phyloP scores from a whole-genome alignment of 2,113 vertebrate genomes.

The Saguinus midas region DNA sequence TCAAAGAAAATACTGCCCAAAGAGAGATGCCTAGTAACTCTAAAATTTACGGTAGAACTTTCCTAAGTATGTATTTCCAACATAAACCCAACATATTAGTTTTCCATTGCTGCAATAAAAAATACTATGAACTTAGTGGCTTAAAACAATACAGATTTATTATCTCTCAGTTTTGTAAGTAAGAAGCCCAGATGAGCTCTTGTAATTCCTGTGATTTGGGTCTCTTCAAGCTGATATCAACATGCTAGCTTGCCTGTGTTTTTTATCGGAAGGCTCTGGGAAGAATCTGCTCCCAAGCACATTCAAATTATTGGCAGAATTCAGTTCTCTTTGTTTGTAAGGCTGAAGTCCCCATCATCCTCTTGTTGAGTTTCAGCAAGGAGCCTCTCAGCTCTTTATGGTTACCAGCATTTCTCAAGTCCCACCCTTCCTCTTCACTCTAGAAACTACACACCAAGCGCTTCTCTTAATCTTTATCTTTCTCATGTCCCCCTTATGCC shows the following conservation, averaged over 20 bases:
- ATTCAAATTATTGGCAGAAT: not conserved
- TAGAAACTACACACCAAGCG: not conserved
- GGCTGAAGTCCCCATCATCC: not conserved
- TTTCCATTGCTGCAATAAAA: not conserved
- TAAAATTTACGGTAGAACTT: not conserved
- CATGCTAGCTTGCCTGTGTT: not conserved
- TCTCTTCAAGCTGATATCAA: not conserved
- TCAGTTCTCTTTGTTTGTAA: not conserved
- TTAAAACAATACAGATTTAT: not conserved
- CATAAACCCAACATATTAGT: not conserved
- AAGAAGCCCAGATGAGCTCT: not conserved
- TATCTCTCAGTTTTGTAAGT: not conserved
- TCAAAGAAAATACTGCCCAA: not conserved
- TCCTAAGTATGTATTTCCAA: not conserved
- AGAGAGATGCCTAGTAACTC: not conserved
- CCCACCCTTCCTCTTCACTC: not conserved
- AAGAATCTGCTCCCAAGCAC: not conserved
- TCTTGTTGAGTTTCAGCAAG: not conserved
- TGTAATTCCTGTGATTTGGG: not conserved
- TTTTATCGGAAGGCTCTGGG: not conserved
- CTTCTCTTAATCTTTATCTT: not conserved
- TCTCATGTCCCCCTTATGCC: not conserved
- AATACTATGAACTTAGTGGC: not conserved
- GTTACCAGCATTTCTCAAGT: not conserved
- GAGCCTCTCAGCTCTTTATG: not conserved